Evolutionary conservation across 2,113 vertebrate species (phyloP), one percentile per base, ranked within the genome.

Genomic region (Hypocryptadius cinnamomeus): DNA sequence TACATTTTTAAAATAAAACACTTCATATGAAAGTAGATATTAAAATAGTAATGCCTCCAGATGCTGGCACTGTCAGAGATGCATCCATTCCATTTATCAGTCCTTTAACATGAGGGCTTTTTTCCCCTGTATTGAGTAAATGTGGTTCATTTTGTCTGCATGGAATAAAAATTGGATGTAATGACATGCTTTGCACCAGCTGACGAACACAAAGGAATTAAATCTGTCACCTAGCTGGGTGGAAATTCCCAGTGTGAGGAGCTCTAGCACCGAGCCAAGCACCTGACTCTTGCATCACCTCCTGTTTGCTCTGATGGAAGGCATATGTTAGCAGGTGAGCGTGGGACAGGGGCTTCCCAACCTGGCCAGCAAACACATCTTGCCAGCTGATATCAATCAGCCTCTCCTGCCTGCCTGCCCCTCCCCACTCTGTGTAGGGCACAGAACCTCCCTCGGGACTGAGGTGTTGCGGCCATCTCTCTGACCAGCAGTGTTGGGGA

Each of bases 41-140:
- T 95, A 89, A 96, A 96, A 93, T 89, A 89, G 33, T 87, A 91
- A 96, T 77, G 65, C 35, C 42, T 92, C 73, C 87, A 95, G 85
- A 94, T 92, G 94, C 44, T 85, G 35, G 18, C 13, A 14, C 57
- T 72, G 79, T 85, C 22, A 22, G 88, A 92, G 54, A 68, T 47
- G 42, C 47, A 56, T 90, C 48, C 11, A 2, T 79, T 94, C 64
- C 16, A 48, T 79, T 89, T 86, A 87, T 90, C 74, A 70, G 45
- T 28, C 61, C 71, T 71, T 64, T 79, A 77, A 53, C 16, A 22
- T 35, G 42, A 79, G 37, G 54, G 31, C 22, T 79, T 84, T 90
- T 86, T 74, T 28, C n/a, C 84, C 35, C 28, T 19, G 8, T 78
- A 3, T 37, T 4, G 3, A 74, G 48, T 70, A 76, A 90, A 77